Evolutionary conservation across 1,140 invertebrate genomes (phyloP), one percentile per base, ranked within the genome.

Genomic region (Drosophila asahinai): DNA sequence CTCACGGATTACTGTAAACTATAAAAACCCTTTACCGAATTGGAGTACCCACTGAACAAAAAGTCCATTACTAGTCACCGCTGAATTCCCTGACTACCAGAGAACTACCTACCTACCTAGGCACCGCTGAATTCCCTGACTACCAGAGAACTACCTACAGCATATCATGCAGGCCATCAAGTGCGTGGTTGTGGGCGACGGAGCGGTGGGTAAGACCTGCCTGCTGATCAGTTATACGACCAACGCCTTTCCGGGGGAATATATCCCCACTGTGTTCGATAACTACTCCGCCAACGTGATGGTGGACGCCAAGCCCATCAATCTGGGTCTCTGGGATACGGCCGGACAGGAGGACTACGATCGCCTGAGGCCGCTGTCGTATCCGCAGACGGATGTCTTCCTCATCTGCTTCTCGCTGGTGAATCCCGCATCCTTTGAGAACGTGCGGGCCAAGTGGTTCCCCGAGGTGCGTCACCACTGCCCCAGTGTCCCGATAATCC

Each of bases 221-320:
- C 95, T 99, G 22, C 95, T 99, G 86, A 99, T 99, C 94, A 98
- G 97, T 94, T 99, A 99, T 93, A 99, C 98, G 42, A 99, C 98
- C 91, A 98, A 99, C 95, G 97, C 98, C 83, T 99, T 99, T 93
- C 98, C 98, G 48, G 97, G 97, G 68, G 98, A 99, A 93, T 98
- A 99, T 93, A 98, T 99, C 91, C 98, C 98, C 49, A 99, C 98
- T 83, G 98, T 99, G 93, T 97, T 99, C 94, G 99, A 99, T 94
- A 99, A 99, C 93, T 99, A 99, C 94, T 99, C 98, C 11, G 98
- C 98, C 27, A 99, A 99, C 95, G 98, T 99, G 19, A 99, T 99
- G 98, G 98, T 99, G 17, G 99, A 99, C 94, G 98, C 98, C 0
- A 98, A 99, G 93, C 98, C 98, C 2, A 99, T 99, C 70, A 99